A percentile compares a stretch with the other conserved stretches of the same genome.
phyloP scores from a whole-genome alignment of 1,140 invertebrate species.

The Drosophila azteca region DNA sequence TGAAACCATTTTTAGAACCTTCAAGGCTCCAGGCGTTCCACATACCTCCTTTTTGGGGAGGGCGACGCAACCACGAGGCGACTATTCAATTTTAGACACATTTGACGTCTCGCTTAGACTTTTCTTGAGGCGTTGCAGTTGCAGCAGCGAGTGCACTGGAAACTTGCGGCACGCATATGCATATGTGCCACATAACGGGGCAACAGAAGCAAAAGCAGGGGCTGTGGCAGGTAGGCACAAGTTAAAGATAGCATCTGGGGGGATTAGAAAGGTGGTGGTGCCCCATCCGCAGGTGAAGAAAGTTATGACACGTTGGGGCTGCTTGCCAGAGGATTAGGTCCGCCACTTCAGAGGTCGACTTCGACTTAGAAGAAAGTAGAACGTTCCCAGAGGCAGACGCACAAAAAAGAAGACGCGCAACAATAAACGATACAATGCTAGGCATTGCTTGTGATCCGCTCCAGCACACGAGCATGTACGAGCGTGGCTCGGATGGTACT shows the following conservation, averaged over 20 bases:
- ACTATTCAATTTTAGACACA: slow-evolving; percentile 73
- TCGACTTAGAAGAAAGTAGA: slow-evolving; percentile 54
- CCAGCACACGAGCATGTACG: slow-evolving; percentile 88
- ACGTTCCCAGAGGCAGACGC: slow-evolving; percentile 43
- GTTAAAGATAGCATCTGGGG: slow-evolving; percentile 64
- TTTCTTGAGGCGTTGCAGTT: slow-evolving; percentile 53
- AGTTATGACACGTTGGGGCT: slow-evolving; percentile 47
- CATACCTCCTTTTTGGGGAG: slow-evolving; percentile 2
- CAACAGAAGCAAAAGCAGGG: slow-evolving; percentile 4
- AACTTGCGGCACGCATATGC: slow-evolving; percentile 74
- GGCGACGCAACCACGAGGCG: slow-evolving; percentile 65
- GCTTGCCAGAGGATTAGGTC: slow-evolving; percentile 15
- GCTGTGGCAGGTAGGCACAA: neutral
- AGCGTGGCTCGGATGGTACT: slow-evolving; percentile 85
- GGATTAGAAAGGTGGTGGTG: slow-evolving; percentile 37
- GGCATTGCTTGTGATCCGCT: slow-evolving; percentile 85
- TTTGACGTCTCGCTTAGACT: slow-evolving; percentile 50
- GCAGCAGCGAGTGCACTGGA: slow-evolving; percentile 45
- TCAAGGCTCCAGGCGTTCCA: slow-evolving; percentile 21
- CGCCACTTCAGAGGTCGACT: slow-evolving; percentile 19
- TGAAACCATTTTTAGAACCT: slow-evolving; percentile 34
- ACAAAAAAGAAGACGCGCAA: slow-evolving; percentile 20
- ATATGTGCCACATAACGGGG: slow-evolving; percentile 31
- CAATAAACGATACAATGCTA: slow-evolving; percentile 56
- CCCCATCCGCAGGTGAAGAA: slow-evolving; percentile 21